Evolutionary conservation across 64 coral and sea anemone species (phyloP).

Genomic region (Platygyra sinensis): DNA sequence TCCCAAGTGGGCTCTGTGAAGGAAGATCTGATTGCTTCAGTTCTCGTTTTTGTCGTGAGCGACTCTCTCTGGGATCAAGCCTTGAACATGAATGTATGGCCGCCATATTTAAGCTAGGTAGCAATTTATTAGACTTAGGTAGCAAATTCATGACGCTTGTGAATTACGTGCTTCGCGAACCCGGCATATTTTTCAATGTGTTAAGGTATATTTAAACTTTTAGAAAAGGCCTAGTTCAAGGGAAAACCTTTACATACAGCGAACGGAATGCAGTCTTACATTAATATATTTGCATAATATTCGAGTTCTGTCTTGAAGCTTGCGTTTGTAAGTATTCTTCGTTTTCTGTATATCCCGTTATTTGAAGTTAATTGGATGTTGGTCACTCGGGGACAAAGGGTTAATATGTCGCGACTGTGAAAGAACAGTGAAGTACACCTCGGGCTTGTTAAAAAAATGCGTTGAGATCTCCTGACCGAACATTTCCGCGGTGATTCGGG

Average conservation of each 20-base stretch:
- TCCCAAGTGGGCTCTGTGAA: background rate
- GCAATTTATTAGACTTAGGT: background rate
- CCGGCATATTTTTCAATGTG: background rate
- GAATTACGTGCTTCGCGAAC: background rate
- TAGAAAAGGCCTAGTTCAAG: background rate
- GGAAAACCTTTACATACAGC: too few relatives aligned
- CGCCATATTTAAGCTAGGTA: too few relatives aligned
- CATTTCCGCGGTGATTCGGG: background rate
- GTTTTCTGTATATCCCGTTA: too few relatives aligned
- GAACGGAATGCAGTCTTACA: too few relatives aligned
- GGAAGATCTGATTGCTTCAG: background rate
- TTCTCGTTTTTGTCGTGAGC: background rate
- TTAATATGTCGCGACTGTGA: too few relatives aligned
- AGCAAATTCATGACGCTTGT: background rate
- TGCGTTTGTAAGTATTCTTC: too few relatives aligned
- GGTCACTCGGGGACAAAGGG: too few relatives aligned
- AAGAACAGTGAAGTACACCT: too few relatives aligned
- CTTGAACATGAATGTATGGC: background rate
- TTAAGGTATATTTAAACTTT: slow-evolving; percentile 6
- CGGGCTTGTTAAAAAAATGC: background rate
- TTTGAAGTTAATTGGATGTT: too few relatives aligned
- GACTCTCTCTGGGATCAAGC: background rate
- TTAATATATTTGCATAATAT: too few relatives aligned
- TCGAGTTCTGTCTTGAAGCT: too few relatives aligned
- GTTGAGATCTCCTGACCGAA: background rate